A percentile compares a stretch with the other conserved stretches of the same genome.
phyloP scores from a whole-genome alignment of 2,888 invertebrate species.

The Drosophila leonis region DNA sequence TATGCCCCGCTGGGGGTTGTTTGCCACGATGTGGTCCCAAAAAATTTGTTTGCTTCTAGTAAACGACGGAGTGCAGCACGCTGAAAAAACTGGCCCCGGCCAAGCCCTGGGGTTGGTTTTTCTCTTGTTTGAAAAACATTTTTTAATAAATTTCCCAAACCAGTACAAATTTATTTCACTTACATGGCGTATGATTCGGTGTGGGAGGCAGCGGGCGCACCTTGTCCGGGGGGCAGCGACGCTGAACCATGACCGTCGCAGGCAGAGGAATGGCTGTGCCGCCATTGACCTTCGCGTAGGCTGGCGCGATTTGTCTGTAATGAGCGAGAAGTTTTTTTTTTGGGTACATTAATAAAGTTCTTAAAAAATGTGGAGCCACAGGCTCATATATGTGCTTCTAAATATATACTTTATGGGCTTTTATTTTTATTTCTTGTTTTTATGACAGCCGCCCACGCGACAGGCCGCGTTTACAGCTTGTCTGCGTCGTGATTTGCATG shows the following conservation, averaged over 20 bases:
- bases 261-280: constrained; percentile 93
- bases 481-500: constrained; percentile 63
- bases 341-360: constrained; percentile 11
- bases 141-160: constrained; percentile 69
- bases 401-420: constrained; percentile 26
- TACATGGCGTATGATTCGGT: constrained; percentile 87
- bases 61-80: constrained; percentile 52
- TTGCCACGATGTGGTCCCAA: constrained; percentile 41
- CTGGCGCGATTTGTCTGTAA: constrained; percentile 89
- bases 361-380: background rate
- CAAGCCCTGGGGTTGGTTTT: constrained; percentile 41
- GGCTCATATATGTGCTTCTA: constrained; percentile 14
- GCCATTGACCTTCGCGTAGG: constrained; percentile 87
- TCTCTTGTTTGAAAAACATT: constrained; percentile 35
- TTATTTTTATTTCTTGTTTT: constrained; percentile 19
- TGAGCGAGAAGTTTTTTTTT: constrained; percentile 49
- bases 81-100: background rate
- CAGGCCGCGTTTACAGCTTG: constrained; percentile 39
- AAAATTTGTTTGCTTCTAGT: constrained; percentile 72
- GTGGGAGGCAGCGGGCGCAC: constrained; percentile 91
- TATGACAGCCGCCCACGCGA: constrained; percentile 52
- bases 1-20: constrained; percentile 61
- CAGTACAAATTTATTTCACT: constrained; percentile 66
- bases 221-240: constrained; percentile 92
- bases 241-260: constrained; percentile 91